phyloP scores from a whole-genome alignment of 1,140 invertebrate genomes.

The Lerema accius region DNA sequence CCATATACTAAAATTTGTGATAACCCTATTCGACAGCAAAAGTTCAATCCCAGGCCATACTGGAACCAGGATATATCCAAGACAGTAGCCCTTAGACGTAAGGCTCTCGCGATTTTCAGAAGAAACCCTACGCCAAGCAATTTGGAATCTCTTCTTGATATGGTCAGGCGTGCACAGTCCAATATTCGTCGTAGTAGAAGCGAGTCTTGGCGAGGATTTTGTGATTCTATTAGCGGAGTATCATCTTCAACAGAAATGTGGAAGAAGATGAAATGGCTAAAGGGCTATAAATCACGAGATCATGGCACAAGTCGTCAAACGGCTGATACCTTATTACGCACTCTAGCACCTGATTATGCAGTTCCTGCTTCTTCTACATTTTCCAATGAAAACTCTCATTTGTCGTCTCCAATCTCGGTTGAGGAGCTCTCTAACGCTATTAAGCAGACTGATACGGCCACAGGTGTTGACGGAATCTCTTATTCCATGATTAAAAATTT shows the following conservation, averaged over 20 bases:
- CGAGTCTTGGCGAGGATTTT: constrained; percentile 22
- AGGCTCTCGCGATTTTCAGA: constrained; percentile 22
- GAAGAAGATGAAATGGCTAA: constrained; percentile 41
- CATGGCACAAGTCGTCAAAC: background rate
- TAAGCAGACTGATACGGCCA: constrained; percentile 17
- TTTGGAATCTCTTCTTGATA: background rate
- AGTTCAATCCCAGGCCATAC: constrained; percentile 34
- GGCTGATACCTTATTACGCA: background rate
- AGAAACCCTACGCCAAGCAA: constrained; percentile 39
- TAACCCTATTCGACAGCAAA: background rate
- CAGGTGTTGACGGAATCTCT: constrained; percentile 42
- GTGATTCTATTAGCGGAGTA: constrained; percentile 23
- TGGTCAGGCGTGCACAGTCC: background rate
- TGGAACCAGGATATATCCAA: constrained; percentile 27
- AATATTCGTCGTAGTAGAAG: background rate
- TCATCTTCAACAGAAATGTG: constrained; percentile 37
- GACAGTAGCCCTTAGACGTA: constrained; percentile 25
- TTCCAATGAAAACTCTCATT: background rate
- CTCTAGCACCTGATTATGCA: background rate
- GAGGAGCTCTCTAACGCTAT: background rate
- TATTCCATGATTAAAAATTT: constrained; percentile 44
- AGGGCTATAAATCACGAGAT: constrained; percentile 29
- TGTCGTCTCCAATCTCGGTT: background rate
- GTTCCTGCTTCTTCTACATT: background rate
- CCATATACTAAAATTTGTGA: constrained; percentile 26